Evolutionary conservation across 2,113 vertebrate species (phyloP).

Genomic region (Girardinichthys multiradiatus): DNA sequence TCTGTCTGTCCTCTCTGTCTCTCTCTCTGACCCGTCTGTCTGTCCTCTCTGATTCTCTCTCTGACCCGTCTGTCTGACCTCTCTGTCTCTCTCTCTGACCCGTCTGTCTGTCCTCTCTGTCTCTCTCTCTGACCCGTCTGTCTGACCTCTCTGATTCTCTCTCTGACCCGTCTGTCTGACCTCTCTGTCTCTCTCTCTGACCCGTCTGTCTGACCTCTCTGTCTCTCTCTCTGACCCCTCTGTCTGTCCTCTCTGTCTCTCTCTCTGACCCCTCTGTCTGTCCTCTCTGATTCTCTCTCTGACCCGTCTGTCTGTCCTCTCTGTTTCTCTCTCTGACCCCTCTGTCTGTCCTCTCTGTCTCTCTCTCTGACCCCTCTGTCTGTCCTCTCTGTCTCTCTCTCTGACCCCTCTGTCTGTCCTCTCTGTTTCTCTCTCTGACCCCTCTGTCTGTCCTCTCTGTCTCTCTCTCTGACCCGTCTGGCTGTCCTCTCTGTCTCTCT

Average conservation of each 20-base stretch:
- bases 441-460: slow-evolving; percentile 38
- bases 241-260: slow-evolving; percentile 40
- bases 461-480: neutral
- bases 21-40: neutral
- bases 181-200: slow-evolving; percentile 10
- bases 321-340: neutral
- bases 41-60: slow-evolving; percentile 42
- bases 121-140: neutral
- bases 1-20: slow-evolving; percentile 39
- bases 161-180: slow-evolving; percentile 27
- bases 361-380: neutral
- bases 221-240: neutral
- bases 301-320: slow-evolving; percentile 36
- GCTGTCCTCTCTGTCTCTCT: slow-evolving; percentile 39
- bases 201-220: slow-evolving; percentile 40
- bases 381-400: slow-evolving; percentile 40
- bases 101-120: slow-evolving; percentile 38
- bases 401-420: slow-evolving; percentile 35
- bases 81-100: neutral
- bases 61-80: slow-evolving; percentile 36
- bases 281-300: slow-evolving; percentile 38
- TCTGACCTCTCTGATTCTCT: slow-evolving; percentile 42
- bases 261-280: neutral
- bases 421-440: neutral
- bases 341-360: slow-evolving; percentile 39